Evolutionary conservation across 2,113 vertebrate species (phyloP), one percentile per base, ranked within the genome.

Genomic region (Xyrauchen texanus): DNA sequence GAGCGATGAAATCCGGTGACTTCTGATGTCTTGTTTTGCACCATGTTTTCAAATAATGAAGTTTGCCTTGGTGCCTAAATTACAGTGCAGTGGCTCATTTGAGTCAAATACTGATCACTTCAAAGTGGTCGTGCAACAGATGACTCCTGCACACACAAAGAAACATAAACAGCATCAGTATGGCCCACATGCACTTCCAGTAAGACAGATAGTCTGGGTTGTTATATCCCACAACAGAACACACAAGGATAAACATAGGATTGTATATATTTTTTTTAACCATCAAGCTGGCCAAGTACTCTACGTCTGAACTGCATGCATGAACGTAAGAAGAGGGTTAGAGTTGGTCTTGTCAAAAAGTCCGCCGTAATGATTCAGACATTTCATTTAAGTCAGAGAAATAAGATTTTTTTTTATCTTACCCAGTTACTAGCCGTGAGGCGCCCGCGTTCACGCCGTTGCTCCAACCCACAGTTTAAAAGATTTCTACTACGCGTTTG

Each of bases 1-100:
- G 95, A 96, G 85, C 92, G 93, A 72, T 96, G 95, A 86, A 96
- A 96, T 82, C 94, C 95, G 73, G 93, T 92, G 79, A 95, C 88
- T 87, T 97, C 96, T 67, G 92, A 88, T 52, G 93, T 93, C 88
- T 95, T 97, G 77, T 96, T 97, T 92, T 97, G 96, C 87, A 97
- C 95, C 95, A 97, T 96, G 45, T 51, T 75, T 86, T 89, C 8
- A 4, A 80, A 77, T 86, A 89, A 81, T 75, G 16, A 34, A 0
- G 75, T 55, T 34, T 34, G 21, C 21, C 21, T 34, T 34, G 21
- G 21, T 34, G 21, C 21, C 21, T 34, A 34, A 34, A 34, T 34
- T 34, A 34, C 21, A 34, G 21, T 34, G 3, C 21, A 34, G 9
- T 15, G 16, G 86, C 63, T 82, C 65, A 7, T 47, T n/a, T 58